Percentiles rank a stretch among this genome's conserved stretches.
Conservation (phyloP, 2,888 invertebrate species). For the Merodon equestris region DNA sequence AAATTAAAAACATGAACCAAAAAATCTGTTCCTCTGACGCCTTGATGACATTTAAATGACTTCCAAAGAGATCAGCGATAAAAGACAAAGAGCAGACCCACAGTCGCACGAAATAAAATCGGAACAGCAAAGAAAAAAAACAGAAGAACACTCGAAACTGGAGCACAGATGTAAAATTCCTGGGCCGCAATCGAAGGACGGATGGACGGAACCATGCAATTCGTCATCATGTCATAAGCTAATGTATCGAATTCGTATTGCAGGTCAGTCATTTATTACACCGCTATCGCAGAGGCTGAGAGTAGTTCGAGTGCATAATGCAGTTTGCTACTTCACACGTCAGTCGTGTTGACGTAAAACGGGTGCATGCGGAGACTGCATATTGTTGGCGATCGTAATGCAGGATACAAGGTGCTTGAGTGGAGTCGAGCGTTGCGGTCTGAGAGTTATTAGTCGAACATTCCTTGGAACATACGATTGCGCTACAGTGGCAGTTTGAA, state of each 20-base stretch:
- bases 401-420: slow-evolving; percentile 10
- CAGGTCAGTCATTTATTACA: slow-evolving; percentile 56
- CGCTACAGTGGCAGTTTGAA: background rate
- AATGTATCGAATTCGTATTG: slow-evolving; percentile 64
- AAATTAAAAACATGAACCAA: slow-evolving; percentile 20
- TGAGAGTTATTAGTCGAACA: slow-evolving; percentile 47
- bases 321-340: slow-evolving; percentile 67
- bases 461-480: slow-evolving; percentile 23
- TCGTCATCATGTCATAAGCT: slow-evolving; percentile 67
- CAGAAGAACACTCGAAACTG: slow-evolving; percentile 33
- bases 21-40: slow-evolving; percentile 56
- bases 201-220: slow-evolving; percentile 62
- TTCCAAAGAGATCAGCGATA: slow-evolving; percentile 54
- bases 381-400: slow-evolving; percentile 13
- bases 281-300: slow-evolving; percentile 49
- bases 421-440: slow-evolving; percentile 13
- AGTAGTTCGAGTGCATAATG: slow-evolving; percentile 67
- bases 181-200: slow-evolving; percentile 33
- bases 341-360: slow-evolving; percentile 61
- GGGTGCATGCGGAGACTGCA: slow-evolving; percentile 25
- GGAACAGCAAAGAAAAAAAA: background rate
- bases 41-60: slow-evolving; percentile 68
- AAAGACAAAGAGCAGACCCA: slow-evolving; percentile 41
- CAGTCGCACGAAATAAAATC: no score
- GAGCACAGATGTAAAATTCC: slow-evolving; percentile 55